Conservation (phyloP, 2,797 vertebrate species). For the Columba guinea region DNA sequence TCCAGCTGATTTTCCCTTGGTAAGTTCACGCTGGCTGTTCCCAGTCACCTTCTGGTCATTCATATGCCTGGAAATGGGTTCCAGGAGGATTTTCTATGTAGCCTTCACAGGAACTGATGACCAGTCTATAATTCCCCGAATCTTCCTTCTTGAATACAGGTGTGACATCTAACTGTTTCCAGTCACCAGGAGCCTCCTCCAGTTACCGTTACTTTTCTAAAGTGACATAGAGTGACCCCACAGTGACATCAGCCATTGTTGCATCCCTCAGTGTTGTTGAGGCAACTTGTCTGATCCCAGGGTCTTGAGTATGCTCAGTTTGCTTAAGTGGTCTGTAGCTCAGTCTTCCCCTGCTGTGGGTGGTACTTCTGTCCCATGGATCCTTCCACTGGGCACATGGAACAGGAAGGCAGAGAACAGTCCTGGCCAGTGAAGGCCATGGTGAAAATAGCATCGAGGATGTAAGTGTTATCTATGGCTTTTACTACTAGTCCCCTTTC, state of each 20-base stretch:
- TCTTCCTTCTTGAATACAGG: background rate
- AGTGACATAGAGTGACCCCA: background rate
- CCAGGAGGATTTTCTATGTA: background rate
- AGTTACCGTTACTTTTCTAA: background rate
- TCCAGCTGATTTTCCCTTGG: background rate
- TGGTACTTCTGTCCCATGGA: background rate
- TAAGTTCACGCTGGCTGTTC: background rate
- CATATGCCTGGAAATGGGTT: background rate
- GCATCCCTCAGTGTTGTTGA: background rate
- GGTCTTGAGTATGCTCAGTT: background rate
- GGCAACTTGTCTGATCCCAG: background rate
- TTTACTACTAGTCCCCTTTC: background rate
- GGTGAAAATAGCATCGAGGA: background rate
- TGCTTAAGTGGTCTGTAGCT: background rate
- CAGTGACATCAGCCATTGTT: background rate
- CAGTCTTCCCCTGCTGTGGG: background rate
- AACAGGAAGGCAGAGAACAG: background rate
- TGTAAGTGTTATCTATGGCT: background rate
- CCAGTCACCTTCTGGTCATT: background rate
- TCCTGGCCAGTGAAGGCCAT: background rate
- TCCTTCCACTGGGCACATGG: background rate
- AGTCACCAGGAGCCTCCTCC: background rate
- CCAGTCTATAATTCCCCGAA: background rate
- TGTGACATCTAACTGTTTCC: background rate
- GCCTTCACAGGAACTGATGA: background rate